Evolutionary conservation across 2,797 vertebrate species (phyloP), one percentile per base, ranked within the genome.

Genomic region (Poecile montanus): DNA sequence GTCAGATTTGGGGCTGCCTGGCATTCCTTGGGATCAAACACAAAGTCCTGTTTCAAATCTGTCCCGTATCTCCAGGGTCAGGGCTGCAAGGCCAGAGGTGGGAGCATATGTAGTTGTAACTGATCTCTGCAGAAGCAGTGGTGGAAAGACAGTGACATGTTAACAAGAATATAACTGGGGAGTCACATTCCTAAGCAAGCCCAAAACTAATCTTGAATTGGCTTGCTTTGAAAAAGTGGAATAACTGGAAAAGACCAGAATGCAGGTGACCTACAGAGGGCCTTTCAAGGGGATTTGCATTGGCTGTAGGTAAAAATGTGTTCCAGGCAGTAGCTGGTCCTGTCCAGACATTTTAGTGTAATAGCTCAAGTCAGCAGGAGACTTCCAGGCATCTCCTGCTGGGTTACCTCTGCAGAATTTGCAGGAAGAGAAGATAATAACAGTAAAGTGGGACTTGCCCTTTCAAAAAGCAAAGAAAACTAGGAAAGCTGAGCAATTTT

Each of bases 21-120:
- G 53, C 85, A 23, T 74, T 85, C 18, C 57, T 77, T 29, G 11
- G 18, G 53, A 48, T 75, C 63, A 36, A 16, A 65, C 0, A 0
- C 3, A 1, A n/a, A 3, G 18, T 60, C 20, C n/a, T 56, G 42
- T 56, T 73, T 45, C 61, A 48, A 30, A 48, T 61, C 40, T 25
- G 5, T 30, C 19, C 29, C 12, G 5, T 12, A 30, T 66, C 16
- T 12, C 50, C 0, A 0, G 63, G 2, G 21, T 29, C 73, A 58
- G 65, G 50, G 65, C 61, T 72, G 62, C 45, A 77, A 40, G 17
- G 42, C 68, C 72, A 38, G 38, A 40, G 32, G 38, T 12, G 19
- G 42, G 42, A 53, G 42, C 2, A 7, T 14, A 1, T 2, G 4
- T 10, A 34, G 20, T 9, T 36, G 42, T 51, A 85, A 30, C 44